A percentile compares a stretch with the other conserved stretches of the same genome.
Conservation (phyloP, 2,888 invertebrate species). For the Pandemis heparana region DNA sequence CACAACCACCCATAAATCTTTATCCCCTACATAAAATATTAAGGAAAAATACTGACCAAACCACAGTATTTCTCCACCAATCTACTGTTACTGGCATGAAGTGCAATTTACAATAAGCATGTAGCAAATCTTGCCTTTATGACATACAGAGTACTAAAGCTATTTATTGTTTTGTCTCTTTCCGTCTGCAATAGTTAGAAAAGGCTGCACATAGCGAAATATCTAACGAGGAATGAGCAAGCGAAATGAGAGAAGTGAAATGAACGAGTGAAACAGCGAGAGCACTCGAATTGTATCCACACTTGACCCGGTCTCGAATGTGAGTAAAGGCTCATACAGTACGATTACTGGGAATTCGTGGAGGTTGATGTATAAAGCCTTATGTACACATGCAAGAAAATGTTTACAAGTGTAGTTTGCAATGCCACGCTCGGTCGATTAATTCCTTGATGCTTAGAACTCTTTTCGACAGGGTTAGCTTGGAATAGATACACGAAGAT, state of each 20-base stretch:
- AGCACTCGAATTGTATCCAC: slow-evolving; percentile 51
- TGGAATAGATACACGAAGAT: no score
- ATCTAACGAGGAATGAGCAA: not conserved
- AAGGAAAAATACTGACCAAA: slow-evolving; percentile 12
- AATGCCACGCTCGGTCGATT: not conserved
- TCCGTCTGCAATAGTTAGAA: not conserved
- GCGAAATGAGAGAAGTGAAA: slow-evolving; percentile 5
- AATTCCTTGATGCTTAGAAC: no score
- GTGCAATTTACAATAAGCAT: slow-evolving; percentile 10
- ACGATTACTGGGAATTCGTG: slow-evolving; percentile 4
- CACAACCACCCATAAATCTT: not conserved
- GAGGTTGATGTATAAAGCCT: not conserved
- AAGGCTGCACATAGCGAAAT: not conserved
- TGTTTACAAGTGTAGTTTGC: not conserved
- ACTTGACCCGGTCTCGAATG: slow-evolving; percentile 61
- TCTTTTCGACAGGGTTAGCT: no score
- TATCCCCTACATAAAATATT: not conserved
- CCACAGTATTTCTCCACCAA: slow-evolving; percentile 8
- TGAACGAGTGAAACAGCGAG: slow-evolving; percentile 31
- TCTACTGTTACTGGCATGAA: slow-evolving; percentile 23
- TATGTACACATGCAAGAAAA: not conserved
- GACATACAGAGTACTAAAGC: not conserved
- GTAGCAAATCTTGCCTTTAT: slow-evolving; percentile 11
- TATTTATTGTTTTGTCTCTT: not conserved
- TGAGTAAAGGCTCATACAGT: not conserved